Percentiles rank a stretch among this genome's conserved stretches.
These are phyloP conservation scores for Urocynchramus pylzowi DNA, from an alignment of 2,113 vertebrate species.

Conservation along the genomic window DNA sequence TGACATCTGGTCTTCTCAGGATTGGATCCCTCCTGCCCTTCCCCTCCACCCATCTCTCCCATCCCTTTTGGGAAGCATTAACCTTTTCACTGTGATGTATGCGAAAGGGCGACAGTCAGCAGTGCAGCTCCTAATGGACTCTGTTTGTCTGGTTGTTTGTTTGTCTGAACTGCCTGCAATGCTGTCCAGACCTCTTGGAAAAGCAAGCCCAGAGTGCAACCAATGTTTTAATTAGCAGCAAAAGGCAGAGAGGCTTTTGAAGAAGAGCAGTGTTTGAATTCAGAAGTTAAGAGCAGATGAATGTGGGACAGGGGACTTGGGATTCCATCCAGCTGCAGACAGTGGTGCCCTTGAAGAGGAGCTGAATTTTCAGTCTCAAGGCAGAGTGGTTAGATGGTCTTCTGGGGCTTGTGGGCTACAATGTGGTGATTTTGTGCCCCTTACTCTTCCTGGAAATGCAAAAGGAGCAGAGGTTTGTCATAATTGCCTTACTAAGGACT, in stretches of 20 bases:
- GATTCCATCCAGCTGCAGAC: neutral
- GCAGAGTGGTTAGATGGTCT: neutral
- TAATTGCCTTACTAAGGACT: neutral
- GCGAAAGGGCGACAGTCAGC: conserved; percentile 59
- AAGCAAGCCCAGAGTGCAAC: conserved; percentile 26
- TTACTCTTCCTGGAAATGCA: neutral
- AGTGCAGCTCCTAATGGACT: conserved; percentile 62
- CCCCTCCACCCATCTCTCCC: neutral
- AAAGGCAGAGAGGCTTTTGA: neutral
- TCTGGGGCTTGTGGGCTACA: neutral
- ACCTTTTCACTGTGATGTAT: conserved; percentile 66
- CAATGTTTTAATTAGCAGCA: conserved; percentile 38
- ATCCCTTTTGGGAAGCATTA: conserved; percentile 57
- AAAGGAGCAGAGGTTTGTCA: neutral
- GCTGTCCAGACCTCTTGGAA: conserved; percentile 50
- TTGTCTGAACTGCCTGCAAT: conserved; percentile 46
- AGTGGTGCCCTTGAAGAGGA: neutral
- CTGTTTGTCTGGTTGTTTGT: conserved; percentile 35
- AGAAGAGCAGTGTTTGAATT: neutral
- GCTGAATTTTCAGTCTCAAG: neutral
- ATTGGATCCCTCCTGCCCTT: conserved; percentile 39
- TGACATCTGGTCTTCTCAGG: conserved; percentile 27
- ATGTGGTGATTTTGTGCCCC: neutral
- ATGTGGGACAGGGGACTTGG: neutral
- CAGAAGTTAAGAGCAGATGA: neutral